These are phyloP conservation scores for Glyphotaelius pellucidus DNA, from an alignment of 2,888 invertebrate species.

Conservation along the genomic window DNA sequence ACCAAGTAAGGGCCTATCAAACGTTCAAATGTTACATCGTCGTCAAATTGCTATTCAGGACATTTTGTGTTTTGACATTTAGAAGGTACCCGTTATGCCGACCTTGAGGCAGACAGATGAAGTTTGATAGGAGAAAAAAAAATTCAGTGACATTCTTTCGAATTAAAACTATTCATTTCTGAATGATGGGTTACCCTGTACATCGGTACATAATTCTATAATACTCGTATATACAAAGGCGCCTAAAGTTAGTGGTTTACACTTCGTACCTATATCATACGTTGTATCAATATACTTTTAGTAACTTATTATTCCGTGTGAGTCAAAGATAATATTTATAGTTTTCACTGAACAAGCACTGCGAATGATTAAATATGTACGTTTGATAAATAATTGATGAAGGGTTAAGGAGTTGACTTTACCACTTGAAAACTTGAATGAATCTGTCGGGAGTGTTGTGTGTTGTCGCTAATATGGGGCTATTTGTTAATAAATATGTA, in stretches of 20 bases:
- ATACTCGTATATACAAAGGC: neutral
- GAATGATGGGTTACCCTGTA: neutral
- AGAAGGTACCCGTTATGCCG: too few species aligned
- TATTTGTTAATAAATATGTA: slow-evolving; percentile 49
- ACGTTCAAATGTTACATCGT: too few species aligned
- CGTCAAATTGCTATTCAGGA: too few species aligned
- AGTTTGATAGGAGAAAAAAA: too few species aligned
- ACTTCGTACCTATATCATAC: neutral
- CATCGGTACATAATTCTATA: neutral
- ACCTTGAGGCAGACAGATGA: too few species aligned
- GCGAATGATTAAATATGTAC: slow-evolving; percentile 51
- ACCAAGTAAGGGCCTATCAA: too few species aligned
- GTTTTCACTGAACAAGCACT: slow-evolving; percentile 29
- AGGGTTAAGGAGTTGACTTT: slow-evolving; percentile 47
- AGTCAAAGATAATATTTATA: slow-evolving; percentile 56
- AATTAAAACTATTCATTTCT: too few species aligned
- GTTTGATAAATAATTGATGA: slow-evolving; percentile 50
- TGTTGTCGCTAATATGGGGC: slow-evolving; percentile 25
- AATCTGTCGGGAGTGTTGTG: slow-evolving; percentile 33
- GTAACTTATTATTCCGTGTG: slow-evolving; percentile 14
- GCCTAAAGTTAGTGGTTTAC: neutral
- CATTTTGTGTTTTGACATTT: too few species aligned
- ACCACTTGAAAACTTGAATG: slow-evolving; percentile 51
- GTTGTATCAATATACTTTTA: slow-evolving; percentile 10
- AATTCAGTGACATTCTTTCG: too few species aligned